Percentiles rank a stretch among this genome's conserved stretches.
Evolutionary conservation across 1,140 invertebrate genomes (phyloP).

Genomic region (Caenorhabditis remanei): DNA sequence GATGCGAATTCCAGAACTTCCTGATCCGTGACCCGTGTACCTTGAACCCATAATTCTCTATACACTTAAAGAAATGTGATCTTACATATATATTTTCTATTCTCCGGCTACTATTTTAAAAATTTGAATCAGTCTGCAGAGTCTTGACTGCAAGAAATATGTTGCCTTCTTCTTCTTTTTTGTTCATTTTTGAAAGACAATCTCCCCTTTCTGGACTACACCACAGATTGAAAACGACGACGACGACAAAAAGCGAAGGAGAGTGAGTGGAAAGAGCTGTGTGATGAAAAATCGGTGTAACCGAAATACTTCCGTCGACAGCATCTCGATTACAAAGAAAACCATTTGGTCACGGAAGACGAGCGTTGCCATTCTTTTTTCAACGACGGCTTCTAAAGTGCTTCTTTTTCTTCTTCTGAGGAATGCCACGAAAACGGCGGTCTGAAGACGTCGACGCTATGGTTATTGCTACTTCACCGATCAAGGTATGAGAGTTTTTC

Average conservation of each 20-base stretch:
- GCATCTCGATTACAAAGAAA: conserved; percentile 52
- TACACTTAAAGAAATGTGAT: not conserved
- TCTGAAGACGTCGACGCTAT: conserved; percentile 47
- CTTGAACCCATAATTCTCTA: no score
- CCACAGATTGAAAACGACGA: conserved; percentile 22
- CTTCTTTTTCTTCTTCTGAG: not conserved
- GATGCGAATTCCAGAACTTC: not conserved
- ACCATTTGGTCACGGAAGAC: conserved; percentile 48
- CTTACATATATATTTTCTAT: not conserved
- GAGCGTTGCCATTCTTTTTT: conserved; percentile 1
- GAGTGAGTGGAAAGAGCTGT: not conserved
- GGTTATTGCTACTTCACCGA: conserved; percentile 41
- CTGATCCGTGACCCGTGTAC: not conserved
- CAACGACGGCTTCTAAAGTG: conserved; percentile 20
- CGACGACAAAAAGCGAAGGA: not conserved
- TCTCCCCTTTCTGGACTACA: conserved; percentile 29
- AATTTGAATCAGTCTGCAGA: conserved; percentile 6
- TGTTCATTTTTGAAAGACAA: conserved; percentile 29
- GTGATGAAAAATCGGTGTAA: conserved; percentile 53
- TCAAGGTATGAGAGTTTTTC: not conserved
- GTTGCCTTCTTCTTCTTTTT: not conserved
- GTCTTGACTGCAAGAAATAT: not conserved
- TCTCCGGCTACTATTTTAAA: not conserved
- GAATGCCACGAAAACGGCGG: conserved; percentile 42
- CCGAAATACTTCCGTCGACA: conserved; percentile 48